phyloP scores from a whole-genome alignment of 2,113 vertebrate species.

The Anseranas semipalmata region DNA sequence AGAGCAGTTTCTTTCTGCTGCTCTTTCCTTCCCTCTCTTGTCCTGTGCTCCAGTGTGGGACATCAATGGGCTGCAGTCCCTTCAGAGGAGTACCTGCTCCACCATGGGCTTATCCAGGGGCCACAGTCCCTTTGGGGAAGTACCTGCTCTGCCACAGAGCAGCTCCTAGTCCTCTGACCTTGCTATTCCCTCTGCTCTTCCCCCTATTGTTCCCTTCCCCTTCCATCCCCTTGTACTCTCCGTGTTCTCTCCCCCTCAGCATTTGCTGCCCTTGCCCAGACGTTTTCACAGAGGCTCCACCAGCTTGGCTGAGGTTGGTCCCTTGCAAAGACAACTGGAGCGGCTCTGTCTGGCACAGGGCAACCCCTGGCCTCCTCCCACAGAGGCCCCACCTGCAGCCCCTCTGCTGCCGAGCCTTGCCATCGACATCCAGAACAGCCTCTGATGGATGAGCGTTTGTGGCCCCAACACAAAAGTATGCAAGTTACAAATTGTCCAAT shows the following conservation, averaged over 20 bases:
- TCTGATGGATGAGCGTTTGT: not conserved
- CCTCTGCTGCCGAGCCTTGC: not conserved
- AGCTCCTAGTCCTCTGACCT: not conserved
- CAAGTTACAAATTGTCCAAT: not conserved
- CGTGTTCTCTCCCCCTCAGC: fast-evolving
- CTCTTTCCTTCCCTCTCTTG: not conserved
- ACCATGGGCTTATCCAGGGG: not conserved
- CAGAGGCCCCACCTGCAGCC: not conserved
- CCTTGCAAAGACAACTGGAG: not conserved
- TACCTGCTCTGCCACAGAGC: not conserved
- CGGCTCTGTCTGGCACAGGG: not conserved
- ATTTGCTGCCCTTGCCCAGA: not conserved
- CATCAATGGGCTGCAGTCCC: not conserved
- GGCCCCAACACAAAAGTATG: not conserved
- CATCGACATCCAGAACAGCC: not conserved
- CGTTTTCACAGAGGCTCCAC: not conserved
- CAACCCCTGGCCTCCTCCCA: not conserved
- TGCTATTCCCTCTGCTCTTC: not conserved
- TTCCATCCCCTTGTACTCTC: not conserved
- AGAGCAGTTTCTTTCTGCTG: not conserved
- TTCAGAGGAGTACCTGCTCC: not conserved
- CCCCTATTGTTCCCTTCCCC: too few relatives aligned
- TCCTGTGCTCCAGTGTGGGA: not conserved
- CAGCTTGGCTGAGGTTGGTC: not conserved
- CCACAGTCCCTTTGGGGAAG: not conserved